Conservation (phyloP, 2,113 vertebrate species). For the Sardina pilchardus region DNA sequence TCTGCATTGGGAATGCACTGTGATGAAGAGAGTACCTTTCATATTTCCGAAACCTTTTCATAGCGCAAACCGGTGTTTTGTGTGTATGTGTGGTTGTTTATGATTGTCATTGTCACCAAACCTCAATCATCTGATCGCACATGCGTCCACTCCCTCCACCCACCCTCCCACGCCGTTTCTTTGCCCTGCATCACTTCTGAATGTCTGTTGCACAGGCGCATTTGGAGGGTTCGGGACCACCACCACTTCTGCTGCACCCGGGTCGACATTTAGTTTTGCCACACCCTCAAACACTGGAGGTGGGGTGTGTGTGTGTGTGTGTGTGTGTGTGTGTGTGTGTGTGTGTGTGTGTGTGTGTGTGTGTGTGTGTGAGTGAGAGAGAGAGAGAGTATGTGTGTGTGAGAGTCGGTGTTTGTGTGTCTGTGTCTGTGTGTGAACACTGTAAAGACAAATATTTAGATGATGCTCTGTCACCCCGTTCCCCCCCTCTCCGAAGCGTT, state of each 20-base stretch:
- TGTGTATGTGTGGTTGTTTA: slow-evolving; percentile 2
- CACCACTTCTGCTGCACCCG: slow-evolving; percentile 74
- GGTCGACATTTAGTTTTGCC: slow-evolving; percentile 86
- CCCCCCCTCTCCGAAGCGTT: not conserved
- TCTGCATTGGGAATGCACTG: not conserved
- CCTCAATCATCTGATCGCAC: not conserved
- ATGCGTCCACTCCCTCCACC: not conserved
- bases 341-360: not conserved
- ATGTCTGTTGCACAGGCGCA: slow-evolving; percentile 71
- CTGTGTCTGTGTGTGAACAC: not conserved
- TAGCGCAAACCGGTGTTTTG: not conserved
- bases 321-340: not conserved
- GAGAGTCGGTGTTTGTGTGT: too few relatives aligned
- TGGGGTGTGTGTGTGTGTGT: slow-evolving; percentile 38
- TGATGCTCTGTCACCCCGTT: not conserved
- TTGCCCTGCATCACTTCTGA: slow-evolving; percentile 3
- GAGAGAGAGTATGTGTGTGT: too few relatives aligned
- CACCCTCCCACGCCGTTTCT: not conserved
- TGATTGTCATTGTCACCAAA: slow-evolving; percentile 1
- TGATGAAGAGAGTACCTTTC: not conserved
- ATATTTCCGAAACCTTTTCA: not conserved
- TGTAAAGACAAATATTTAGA: not conserved
- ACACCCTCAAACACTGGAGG: slow-evolving; percentile 84
- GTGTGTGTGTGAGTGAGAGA: not conserved
- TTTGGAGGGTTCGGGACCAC: slow-evolving; percentile 92